Conservation (phyloP, 2,113 vertebrate genomes). For the Uropsilus gracilis region DNA sequence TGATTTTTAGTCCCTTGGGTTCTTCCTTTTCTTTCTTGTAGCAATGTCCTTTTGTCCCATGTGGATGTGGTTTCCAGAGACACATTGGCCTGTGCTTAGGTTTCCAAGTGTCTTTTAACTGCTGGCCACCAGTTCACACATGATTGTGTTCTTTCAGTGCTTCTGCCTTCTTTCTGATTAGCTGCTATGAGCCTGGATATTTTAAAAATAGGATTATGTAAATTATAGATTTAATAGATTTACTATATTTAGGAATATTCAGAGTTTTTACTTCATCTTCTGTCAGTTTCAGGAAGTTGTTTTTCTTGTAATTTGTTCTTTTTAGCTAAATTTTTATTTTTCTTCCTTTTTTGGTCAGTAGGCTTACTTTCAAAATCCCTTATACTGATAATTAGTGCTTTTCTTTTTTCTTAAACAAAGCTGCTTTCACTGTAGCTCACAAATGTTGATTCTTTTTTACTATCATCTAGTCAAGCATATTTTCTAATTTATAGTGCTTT, state of each 20-base stretch:
- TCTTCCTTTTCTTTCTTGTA: too few species aligned
- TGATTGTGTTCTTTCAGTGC: too few species aligned
- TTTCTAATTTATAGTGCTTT: background rate
- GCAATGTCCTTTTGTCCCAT: too few species aligned
- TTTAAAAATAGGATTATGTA: background rate
- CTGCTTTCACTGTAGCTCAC: background rate
- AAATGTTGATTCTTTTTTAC: background rate
- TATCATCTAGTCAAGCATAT: background rate
- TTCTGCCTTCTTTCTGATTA: too few species aligned
- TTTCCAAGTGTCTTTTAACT: too few species aligned
- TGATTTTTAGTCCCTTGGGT: too few species aligned
- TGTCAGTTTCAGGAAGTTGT: background rate
- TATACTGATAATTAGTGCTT: background rate
- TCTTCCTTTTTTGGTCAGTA: background rate
- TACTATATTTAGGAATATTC: background rate
- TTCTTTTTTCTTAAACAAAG: background rate
- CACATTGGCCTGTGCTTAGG: too few species aligned
- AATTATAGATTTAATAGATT: background rate
- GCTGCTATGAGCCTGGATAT: too few species aligned
- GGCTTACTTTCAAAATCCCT: background rate
- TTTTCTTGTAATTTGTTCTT: background rate
- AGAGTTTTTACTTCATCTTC: background rate
- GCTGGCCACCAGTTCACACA: too few species aligned
- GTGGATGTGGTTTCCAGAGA: too few species aligned
- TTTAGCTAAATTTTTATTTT: background rate